Percentiles rank a stretch among this genome's conserved stretches.
phyloP scores from a whole-genome alignment of 2,888 invertebrate species.

The Cosmia trapezina region DNA sequence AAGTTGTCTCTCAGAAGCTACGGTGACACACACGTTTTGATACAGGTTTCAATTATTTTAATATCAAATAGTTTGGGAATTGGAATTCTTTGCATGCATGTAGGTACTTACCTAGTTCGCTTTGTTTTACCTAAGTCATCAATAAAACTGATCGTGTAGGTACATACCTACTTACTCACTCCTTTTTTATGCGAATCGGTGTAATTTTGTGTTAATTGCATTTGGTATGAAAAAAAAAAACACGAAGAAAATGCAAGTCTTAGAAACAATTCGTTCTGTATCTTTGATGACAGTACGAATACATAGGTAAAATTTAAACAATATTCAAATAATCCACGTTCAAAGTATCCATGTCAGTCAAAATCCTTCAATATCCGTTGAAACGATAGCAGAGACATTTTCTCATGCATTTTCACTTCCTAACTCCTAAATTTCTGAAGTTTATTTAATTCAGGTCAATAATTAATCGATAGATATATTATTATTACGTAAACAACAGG shows the following conservation, averaged over 20 bases:
- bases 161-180: not conserved
- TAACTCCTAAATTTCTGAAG: not conserved
- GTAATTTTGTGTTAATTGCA: not conserved
- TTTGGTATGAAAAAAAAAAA: not conserved
- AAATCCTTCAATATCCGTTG: not conserved
- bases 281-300: not conserved
- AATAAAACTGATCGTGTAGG: not conserved
- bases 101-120: not conserved
- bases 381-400: not conserved
- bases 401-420: not conserved
- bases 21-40: conserved; percentile 56
- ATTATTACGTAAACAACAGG: not conserved
- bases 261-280: too few relatives aligned
- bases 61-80: conserved; percentile 14
- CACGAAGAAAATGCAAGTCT: not conserved
- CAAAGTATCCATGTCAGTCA: not conserved
- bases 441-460: not conserved
- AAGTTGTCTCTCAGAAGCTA: conserved; percentile 61
- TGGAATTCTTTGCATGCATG: not conserved
- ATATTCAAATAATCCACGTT: not conserved
- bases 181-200: not conserved
- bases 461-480: not conserved
- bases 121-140: not conserved
- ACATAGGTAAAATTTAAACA: not conserved
- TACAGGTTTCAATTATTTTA: conserved; percentile 47